Conservation (phyloP, 2,888 invertebrate genomes). For the Epinotia brunnichana region DNA sequence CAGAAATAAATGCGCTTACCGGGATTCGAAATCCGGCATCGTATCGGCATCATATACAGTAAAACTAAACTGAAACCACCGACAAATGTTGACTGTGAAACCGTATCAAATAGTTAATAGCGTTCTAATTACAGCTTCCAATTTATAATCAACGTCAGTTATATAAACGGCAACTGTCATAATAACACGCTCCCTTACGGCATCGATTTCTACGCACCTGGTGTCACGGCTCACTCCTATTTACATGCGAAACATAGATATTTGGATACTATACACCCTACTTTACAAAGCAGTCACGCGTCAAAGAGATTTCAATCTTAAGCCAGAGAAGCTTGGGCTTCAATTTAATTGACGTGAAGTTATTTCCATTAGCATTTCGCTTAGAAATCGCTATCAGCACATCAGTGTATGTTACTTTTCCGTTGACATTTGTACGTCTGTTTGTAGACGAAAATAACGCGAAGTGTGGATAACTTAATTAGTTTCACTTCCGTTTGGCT, state of each 20-base stretch:
- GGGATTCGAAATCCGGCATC: no score
- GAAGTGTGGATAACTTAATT: conserved; percentile 81
- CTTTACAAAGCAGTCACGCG: conserved; percentile 55
- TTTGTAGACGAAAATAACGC: conserved; percentile 79
- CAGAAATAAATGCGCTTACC: no score
- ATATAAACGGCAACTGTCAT: conserved; percentile 79
- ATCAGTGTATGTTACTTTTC: conserved; percentile 72
- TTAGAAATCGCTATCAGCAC: conserved; percentile 71
- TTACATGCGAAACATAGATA: conserved; percentile 81
- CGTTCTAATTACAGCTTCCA: conserved; percentile 38
- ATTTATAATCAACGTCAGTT: conserved; percentile 52
- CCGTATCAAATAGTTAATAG: conserved; percentile 25
- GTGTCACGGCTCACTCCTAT: conserved; percentile 79
- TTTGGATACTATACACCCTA: conserved; percentile 74
- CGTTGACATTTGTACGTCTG: conserved; percentile 79
- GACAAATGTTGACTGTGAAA: conserved; percentile 23
- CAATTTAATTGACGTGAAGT: conserved; percentile 50
- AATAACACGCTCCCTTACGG: conserved; percentile 76
- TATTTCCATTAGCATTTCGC: conserved; percentile 67
- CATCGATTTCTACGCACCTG: conserved; percentile 80
- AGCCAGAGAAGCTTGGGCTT: conserved; percentile 50
- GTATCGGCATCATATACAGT: no score
- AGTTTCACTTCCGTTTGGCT: conserved; percentile 81
- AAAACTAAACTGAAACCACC: conserved; percentile 2
- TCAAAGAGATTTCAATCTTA: conserved; percentile 57